A percentile compares a stretch with the other conserved stretches of the same genome.
Evolutionary conservation across 2,888 invertebrate species (phyloP).

Genomic region (Agrochola litura): DNA sequence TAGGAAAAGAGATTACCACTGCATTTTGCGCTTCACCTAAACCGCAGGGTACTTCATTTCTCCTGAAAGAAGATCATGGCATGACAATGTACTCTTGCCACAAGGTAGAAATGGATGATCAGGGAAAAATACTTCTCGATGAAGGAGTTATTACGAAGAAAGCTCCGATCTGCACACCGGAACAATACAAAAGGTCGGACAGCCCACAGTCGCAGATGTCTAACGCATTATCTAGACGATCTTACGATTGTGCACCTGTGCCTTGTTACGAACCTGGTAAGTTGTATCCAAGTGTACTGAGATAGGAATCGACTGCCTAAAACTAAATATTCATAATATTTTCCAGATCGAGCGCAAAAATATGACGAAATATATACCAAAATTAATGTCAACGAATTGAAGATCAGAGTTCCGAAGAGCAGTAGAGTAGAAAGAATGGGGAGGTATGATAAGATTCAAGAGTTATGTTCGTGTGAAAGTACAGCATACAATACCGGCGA

Average conservation of each 20-base stretch:
- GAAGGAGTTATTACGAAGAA: slow-evolving; percentile 80
- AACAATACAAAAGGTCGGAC: slow-evolving; percentile 65
- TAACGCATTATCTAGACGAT: slow-evolving; percentile 68
- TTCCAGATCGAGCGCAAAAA: slow-evolving; percentile 76
- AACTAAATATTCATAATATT: slow-evolving; percentile 22
- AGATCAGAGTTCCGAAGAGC: slow-evolving; percentile 86
- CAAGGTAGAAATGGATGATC: slow-evolving; percentile 87
- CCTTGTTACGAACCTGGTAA: slow-evolving; percentile 67
- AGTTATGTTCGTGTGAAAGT: slow-evolving; percentile 83
- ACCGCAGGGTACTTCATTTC: slow-evolving; percentile 77
- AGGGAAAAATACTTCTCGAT: slow-evolving; percentile 85
- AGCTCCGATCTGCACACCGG: slow-evolving; percentile 58
- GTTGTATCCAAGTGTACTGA: slow-evolving; percentile 26
- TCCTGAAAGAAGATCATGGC: slow-evolving; percentile 84
- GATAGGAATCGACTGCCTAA: background rate
- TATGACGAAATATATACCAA: slow-evolving; percentile 87
- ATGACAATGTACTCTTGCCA: slow-evolving; percentile 87
- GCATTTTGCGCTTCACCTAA: slow-evolving; percentile 81
- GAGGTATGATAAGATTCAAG: slow-evolving; percentile 84
- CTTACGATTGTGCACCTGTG: slow-evolving; percentile 59
- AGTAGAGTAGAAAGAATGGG: slow-evolving; percentile 81
- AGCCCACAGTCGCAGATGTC: slow-evolving; percentile 78
- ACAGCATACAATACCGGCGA: slow-evolving; percentile 83
- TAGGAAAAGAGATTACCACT: slow-evolving; percentile 88
- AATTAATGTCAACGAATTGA: slow-evolving; percentile 86